Evolutionary conservation across 1,140 invertebrate species (phyloP).

Genomic region (Lepidostoma basale): DNA sequence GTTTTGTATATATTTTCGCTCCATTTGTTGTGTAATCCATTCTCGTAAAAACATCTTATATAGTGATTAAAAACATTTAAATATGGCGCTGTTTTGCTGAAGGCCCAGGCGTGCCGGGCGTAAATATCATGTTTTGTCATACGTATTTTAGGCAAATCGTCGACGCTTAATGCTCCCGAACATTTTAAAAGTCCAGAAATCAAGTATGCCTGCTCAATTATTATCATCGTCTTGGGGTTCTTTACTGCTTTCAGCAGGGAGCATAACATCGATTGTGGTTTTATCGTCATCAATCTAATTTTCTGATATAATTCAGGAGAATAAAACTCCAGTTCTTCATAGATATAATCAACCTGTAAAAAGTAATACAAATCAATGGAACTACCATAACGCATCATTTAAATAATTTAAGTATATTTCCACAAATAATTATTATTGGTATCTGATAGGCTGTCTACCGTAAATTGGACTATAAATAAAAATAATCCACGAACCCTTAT

Average conservation of each 20-base stretch:
- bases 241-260: no score
- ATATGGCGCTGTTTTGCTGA: conserved; percentile 32
- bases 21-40: conserved; percentile 29
- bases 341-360: no score
- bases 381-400: no score
- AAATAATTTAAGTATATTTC: no score
- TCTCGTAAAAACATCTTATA: conserved; percentile 18
- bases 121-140: conserved; percentile 21
- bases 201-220: conserved; percentile 27
- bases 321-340: no score
- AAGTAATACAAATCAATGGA: no score
- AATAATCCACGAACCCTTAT: no score
- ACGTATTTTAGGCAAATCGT: conserved; percentile 18
- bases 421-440: no score
- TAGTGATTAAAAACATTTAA: conserved; percentile 27
- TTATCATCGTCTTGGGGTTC: conserved; percentile 25
- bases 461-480: no score
- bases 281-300: conserved; percentile 4
- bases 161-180: no score
- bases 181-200: conserved; percentile 13
- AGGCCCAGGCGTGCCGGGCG: conserved; percentile 30
- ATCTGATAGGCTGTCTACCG: no score
- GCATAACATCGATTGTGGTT: not conserved
- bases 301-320: conserved; percentile 24
- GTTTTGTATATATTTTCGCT: not conserved